These are phyloP conservation scores for Sitta carolinensis DNA, from an alignment of 2,797 vertebrate species.

Conservation along the genomic window DNA sequence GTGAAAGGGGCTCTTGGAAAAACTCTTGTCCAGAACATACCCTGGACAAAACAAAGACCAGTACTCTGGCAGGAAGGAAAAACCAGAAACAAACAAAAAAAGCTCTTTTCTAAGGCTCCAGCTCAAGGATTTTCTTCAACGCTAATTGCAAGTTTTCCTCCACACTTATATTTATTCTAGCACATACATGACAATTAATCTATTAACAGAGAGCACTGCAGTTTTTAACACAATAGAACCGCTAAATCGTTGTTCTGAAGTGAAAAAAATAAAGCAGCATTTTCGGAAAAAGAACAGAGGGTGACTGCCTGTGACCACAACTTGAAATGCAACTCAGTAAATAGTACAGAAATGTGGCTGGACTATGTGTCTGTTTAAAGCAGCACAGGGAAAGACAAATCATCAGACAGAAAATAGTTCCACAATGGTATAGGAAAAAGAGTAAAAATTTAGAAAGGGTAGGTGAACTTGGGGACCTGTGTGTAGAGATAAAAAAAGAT, in stretches of 20 bases:
- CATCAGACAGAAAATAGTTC: neutral
- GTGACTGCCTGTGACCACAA: neutral
- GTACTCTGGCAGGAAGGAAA: neutral
- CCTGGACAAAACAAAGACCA: neutral
- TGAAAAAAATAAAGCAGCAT: neutral
- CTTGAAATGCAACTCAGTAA: neutral
- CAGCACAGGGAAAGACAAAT: neutral
- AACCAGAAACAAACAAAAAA: neutral
- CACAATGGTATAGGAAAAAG: neutral
- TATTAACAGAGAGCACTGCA: neutral
- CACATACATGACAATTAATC: neutral
- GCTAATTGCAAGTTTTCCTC: neutral
- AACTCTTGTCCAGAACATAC: neutral
- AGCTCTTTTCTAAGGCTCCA: neutral
- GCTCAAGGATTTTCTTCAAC: neutral
- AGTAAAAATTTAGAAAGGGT: neutral
- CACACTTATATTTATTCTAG: neutral
- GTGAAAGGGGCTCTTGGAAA: neutral
- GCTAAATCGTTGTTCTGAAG: neutral
- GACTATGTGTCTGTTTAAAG: neutral
- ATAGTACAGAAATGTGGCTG: neutral
- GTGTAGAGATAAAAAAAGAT: neutral
- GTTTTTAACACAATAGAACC: neutral
- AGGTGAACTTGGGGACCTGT: neutral
- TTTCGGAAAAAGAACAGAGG: neutral